Base-by-base conservation (phyloP, 2,113 vertebrate species). In the Tragelaphus imberbis region DNA sequence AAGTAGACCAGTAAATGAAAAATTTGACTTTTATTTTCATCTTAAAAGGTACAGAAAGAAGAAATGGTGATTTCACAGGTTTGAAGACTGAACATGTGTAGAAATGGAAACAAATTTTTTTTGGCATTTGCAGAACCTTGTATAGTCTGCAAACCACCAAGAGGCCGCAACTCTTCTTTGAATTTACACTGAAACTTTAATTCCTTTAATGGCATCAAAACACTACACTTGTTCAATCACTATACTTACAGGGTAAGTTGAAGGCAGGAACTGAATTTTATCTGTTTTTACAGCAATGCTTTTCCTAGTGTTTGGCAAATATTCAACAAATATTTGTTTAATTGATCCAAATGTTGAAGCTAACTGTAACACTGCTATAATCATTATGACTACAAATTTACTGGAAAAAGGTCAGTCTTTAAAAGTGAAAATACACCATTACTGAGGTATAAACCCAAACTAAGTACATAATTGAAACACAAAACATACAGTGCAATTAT, bases 1-100 rank as follows among this genome's bases (percentile, higher is more conserved):
- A 88, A 84, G 59, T 55, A 94, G 9, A 5, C 53, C 80, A 90
- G 2, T 59, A 95, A 68, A 47, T 51, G 4, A 81, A 96, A 30
- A 81, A 94, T 33, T 30, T 49, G 27, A 36, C 53, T 68, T 90
- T 95, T 55, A 80, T 88, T 84, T 94, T 91, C 65, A 94, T 81
- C 55, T 93, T 97, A 82, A 92, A 96, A 94, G 80, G n/a, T 96
- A 94, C 6, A 91, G 51, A 86, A 96, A 92, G 23, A 85, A 92
- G 51, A 95, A 30, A 91, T 14, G 36, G 21, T 40, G 82, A 92
- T 90, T 51, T 92, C 7, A 95, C 8, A 93, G 82, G 65, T 68
- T 51, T 84, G 53, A 95, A 93, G 21, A 84, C 12, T 94, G 9
- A 56, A 79, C 82, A 96, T 68, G 30, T 79, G 12, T 30, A 75